phyloP scores from a whole-genome alignment of 2,797 vertebrate species.

The Chloroceryle amazona region DNA sequence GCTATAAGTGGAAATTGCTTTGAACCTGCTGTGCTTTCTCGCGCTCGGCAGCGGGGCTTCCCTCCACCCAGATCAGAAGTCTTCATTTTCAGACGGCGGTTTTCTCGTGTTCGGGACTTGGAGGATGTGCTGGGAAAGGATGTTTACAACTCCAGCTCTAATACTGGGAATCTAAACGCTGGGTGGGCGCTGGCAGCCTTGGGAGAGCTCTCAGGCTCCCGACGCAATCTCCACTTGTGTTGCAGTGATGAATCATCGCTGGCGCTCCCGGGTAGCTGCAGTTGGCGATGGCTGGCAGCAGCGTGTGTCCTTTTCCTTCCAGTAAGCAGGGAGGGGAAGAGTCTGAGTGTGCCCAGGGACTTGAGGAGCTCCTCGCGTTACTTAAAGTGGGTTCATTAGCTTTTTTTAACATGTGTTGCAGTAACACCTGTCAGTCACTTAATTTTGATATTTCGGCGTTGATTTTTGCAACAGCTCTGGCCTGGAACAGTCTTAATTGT shows the following conservation, averaged over 20 bases:
- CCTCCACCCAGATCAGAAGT: background rate
- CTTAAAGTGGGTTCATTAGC: background rate
- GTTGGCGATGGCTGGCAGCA: background rate
- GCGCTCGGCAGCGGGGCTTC: accelerated
- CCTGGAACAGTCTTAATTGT: background rate
- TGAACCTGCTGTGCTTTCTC: background rate
- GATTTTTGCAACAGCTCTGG: conserved; percentile 36
- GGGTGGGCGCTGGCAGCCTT: accelerated
- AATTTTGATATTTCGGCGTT: background rate
- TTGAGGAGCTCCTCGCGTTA: background rate
- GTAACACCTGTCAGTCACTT: background rate
- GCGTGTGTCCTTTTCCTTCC: background rate
- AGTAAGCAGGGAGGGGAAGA: background rate
- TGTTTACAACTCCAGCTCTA: background rate
- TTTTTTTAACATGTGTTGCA: background rate
- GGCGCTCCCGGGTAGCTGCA: background rate
- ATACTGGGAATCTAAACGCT: background rate
- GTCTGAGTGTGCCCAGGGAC: background rate
- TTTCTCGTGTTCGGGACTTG: background rate
- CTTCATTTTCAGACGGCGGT: background rate
- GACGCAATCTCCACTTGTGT: accelerated
- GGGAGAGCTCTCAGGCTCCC: background rate
- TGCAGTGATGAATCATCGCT: background rate
- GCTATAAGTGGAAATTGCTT: background rate
- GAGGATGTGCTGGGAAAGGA: background rate